Evolutionary conservation across 2,113 vertebrate species (phyloP).

Genomic region (Falco punctatus): DNA sequence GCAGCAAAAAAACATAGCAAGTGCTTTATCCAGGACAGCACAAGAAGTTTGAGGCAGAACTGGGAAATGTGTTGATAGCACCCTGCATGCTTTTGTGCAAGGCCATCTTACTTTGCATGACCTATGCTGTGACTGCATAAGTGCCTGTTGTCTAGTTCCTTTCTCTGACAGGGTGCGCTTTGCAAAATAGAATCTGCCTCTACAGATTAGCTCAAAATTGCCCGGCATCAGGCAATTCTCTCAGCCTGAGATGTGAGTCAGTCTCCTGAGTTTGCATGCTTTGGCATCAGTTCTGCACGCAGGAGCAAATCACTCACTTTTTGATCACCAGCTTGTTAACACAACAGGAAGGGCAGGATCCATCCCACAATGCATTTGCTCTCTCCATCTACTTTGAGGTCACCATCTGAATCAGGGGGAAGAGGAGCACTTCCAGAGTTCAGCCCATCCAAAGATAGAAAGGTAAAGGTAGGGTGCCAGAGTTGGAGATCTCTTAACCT

Average conservation of each 20-base stretch:
- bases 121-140: background rate
- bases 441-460: background rate
- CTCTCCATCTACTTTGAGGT: background rate
- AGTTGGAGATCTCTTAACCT: background rate
- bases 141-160: background rate
- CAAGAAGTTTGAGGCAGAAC: background rate
- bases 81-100: background rate
- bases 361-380: background rate
- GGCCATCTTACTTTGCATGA: background rate
- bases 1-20: background rate
- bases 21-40: background rate
- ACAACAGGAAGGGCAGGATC: background rate
- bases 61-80: background rate
- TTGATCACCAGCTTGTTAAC: background rate
- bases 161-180: background rate
- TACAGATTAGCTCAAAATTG: background rate
- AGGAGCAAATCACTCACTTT: background rate
- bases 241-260: background rate
- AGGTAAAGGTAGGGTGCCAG: background rate
- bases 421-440: background rate
- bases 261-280: background rate
- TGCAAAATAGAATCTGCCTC: background rate
- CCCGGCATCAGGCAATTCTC: background rate
- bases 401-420: background rate
- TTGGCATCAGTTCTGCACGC: background rate